A percentile compares a stretch with the other conserved stretches of the same genome.
Conservation (phyloP, 2,113 vertebrate species). For the Lota lota region DNA sequence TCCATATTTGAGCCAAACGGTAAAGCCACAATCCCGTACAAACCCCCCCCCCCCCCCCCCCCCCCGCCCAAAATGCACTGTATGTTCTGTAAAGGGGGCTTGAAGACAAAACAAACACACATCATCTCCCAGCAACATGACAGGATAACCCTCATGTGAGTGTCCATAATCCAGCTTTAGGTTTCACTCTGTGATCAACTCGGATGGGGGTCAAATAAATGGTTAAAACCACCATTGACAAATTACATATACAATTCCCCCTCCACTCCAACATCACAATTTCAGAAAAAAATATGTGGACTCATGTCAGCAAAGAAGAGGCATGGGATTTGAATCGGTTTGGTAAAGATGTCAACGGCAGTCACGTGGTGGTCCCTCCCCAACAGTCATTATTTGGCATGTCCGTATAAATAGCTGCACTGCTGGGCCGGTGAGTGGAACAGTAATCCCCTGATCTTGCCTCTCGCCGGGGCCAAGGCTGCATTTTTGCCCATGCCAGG, state of each 20-base stretch:
- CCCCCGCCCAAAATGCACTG: background rate
- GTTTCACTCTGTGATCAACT: slow-evolving; percentile 20
- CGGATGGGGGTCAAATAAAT: background rate
- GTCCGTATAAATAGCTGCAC: slow-evolving; percentile 51
- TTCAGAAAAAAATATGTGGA: slow-evolving; percentile 3
- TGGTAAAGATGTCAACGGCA: slow-evolving; percentile 31
- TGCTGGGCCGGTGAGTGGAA: slow-evolving; percentile 32
- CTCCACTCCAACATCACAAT: background rate
- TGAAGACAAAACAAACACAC: background rate
- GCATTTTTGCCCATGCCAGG: slow-evolving; percentile 45
- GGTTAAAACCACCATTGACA: background rate
- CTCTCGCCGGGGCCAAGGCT: slow-evolving; percentile 40
- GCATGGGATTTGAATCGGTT: slow-evolving; percentile 7
- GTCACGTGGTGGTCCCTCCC: slow-evolving; percentile 35
- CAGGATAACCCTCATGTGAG: slow-evolving; percentile 2
- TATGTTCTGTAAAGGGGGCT: background rate
- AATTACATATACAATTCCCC: background rate
- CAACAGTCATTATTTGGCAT: slow-evolving; percentile 50
- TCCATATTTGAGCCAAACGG: no score
- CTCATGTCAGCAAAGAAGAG: slow-evolving; percentile 19
- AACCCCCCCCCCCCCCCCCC: no score
- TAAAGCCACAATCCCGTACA: background rate
- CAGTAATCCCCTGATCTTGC: slow-evolving; percentile 66
- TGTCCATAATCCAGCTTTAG: slow-evolving; percentile 11
- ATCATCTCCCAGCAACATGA: background rate